Percentiles rank a stretch among this genome's conserved stretches.
These are phyloP conservation scores for Pelodiscus sinensis DNA, from an alignment of 2,113 vertebrate species.

Conservation along the genomic window DNA sequence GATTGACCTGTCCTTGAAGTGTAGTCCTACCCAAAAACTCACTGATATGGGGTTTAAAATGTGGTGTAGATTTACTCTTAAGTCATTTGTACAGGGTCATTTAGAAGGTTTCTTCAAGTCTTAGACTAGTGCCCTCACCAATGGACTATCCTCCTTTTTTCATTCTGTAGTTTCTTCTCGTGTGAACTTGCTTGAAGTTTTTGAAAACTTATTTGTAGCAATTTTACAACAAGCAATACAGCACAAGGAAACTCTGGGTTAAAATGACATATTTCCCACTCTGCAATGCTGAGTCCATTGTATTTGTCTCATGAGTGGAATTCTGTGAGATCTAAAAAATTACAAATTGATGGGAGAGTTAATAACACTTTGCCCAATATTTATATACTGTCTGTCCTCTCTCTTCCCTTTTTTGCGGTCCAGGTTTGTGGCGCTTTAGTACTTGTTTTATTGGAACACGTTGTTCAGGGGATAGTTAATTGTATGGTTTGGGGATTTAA, in stretches of 20 bases:
- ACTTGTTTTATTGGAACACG: neutral
- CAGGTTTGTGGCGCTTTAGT: neutral
- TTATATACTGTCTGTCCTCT: neutral
- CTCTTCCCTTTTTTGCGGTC: neutral
- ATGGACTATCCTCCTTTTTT: neutral
- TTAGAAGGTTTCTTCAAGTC: neutral
- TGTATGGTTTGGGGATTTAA: neutral
- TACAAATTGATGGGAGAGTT: neutral
- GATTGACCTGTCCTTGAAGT: too few species aligned
- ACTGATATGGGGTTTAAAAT: neutral
- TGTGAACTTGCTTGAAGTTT: neutral
- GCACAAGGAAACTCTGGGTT: neutral
- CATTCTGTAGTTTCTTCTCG: neutral
- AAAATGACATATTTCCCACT: neutral
- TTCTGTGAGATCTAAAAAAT: neutral
- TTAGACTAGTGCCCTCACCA: neutral
- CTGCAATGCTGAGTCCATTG: neutral
- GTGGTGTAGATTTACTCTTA: too few species aligned
- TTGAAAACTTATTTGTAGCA: constrained; percentile 13
- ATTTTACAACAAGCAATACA: neutral
- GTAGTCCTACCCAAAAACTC: neutral
- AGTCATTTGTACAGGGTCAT: neutral
- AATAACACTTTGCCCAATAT: neutral
- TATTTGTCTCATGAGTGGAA: constrained; percentile 15
- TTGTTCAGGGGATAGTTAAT: neutral